phyloP scores from a whole-genome alignment of 2,888 invertebrate genomes.

The Caprella mutica region DNA sequence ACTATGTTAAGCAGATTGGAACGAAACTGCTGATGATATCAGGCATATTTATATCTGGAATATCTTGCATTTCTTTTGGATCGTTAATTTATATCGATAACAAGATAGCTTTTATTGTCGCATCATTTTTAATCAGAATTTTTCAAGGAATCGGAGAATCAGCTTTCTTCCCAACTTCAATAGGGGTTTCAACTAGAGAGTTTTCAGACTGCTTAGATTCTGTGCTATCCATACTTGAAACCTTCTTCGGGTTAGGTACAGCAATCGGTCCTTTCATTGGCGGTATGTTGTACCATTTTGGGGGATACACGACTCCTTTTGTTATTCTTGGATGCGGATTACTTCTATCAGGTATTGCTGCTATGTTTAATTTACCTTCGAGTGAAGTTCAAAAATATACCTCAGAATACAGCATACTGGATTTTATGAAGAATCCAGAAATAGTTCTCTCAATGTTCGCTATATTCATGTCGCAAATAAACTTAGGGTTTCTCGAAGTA shows the following conservation, averaged over 20 bases:
- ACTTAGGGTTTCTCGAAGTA: conserved; percentile 76
- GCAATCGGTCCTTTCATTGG: conserved; percentile 85
- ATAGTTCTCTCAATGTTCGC: conserved; percentile 57
- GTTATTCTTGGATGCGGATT: conserved; percentile 62
- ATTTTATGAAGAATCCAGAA: conserved; percentile 58
- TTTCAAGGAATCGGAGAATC: conserved; percentile 44
- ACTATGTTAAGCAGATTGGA: conserved; percentile 41
- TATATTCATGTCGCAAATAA: conserved; percentile 64
- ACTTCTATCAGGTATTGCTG: conserved; percentile 61
- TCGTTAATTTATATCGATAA: conserved; percentile 37
- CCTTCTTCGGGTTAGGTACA: conserved; percentile 73
- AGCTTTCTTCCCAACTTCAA: conserved; percentile 41
- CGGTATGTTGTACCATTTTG: conserved; percentile 64
- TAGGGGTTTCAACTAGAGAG: conserved; percentile 42
- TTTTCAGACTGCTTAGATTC: conserved; percentile 65
- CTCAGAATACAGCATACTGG: conserved; percentile 44
- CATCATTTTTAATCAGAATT: conserved; percentile 44
- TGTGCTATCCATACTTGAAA: conserved; percentile 72
- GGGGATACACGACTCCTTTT: conserved; percentile 70
- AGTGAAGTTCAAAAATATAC: conserved; percentile 7
- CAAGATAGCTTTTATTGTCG: conserved; percentile 40
- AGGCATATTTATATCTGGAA: conserved; percentile 44
- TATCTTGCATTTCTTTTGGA: conserved; percentile 46
- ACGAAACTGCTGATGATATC: conserved; percentile 43
- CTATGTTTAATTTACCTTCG: conserved; percentile 56